Evolutionary conservation across 92 coral and sea anemone genomes (phyloP), one percentile per base, ranked within the genome.

Genomic region (Virgularia gustaviana): DNA sequence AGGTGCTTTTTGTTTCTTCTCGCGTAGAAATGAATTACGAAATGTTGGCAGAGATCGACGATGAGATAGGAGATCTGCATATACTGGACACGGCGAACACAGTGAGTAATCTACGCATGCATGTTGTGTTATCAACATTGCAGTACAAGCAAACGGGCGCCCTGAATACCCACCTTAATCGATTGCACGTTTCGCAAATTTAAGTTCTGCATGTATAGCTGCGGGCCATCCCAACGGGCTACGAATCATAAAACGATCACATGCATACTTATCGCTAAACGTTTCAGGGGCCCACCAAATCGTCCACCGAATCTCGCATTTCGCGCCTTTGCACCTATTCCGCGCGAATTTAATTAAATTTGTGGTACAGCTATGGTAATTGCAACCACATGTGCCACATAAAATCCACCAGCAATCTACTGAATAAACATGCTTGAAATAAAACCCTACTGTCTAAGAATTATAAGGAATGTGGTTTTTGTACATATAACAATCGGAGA

Each of bases 81-180:
- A 85, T 88, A 25, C 79, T 89, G 10, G 95, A 88, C 61, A 88
- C 95, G 43, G 95, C 95, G 15, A 85, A 76, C 54, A 85, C 95
- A 71, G 95, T 88, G 68, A 88, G 95, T 56, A 34, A n/a, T n/a
- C n/a, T n/a, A n/a, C n/a, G n/a, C n/a, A n/a, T 66, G 24, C 8
- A 64, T 16, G 4, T 10, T 23, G 28, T 22, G 20, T 47, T 51
- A 45, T 4, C 18, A 31, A 30, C 7, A 24, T 29, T 9, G 28
- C 12, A 18, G 1, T 36, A 30, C 27, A n/a, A n/a, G n/a, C n/a
- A n/a, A n/a, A n/a, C n/a, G n/a, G n/a, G n/a, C 19, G 19, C n/a
- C 30, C 15, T n/a, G 63, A 57, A 57, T 5, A 20, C 36, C 34
- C 30, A 16, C 36, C n/a, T n/a, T n/a, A n/a, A n/a, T n/a, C n/a